These are phyloP conservation scores for Plebejus argus DNA, from an alignment of 2,888 invertebrate species.

Conservation along the genomic window DNA sequence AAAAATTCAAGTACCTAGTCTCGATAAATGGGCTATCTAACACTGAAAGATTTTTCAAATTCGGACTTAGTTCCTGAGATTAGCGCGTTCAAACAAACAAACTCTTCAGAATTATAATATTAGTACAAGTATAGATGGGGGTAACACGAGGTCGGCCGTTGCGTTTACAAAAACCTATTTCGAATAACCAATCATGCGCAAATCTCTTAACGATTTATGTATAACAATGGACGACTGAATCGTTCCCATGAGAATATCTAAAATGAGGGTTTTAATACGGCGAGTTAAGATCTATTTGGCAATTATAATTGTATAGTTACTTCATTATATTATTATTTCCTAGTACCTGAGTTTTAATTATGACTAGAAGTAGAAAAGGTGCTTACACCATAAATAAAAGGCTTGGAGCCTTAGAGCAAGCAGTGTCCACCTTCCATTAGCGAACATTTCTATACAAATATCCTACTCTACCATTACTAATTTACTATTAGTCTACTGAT, in stretches of 20 bases:
- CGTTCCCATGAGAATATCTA: background rate
- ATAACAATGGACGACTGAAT: background rate
- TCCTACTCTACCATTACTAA: background rate
- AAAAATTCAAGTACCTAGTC: too few species aligned
- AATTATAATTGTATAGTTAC: background rate
- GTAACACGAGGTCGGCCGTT: too few species aligned
- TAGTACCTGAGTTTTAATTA: background rate
- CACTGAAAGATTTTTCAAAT: too few species aligned
- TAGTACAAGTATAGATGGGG: background rate
- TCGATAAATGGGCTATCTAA: too few species aligned
- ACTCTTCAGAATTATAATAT: too few species aligned
- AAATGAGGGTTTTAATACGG: slow-evolving; percentile 3
- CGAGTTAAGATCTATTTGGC: slow-evolving; percentile 6
- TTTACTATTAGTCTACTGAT: background rate
- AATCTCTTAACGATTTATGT: background rate
- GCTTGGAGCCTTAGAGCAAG: background rate
- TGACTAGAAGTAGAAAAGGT: background rate
- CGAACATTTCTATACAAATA: background rate
- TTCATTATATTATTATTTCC: background rate
- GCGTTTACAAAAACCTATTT: slow-evolving; percentile 15
- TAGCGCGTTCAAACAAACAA: too few species aligned
- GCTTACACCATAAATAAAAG: too few species aligned
- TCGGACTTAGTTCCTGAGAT: too few species aligned
- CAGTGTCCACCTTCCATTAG: background rate
- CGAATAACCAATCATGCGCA: background rate